These are phyloP conservation scores for Sciurus carolinensis DNA, from an alignment of 2,797 vertebrate species.

Conservation along the genomic window DNA sequence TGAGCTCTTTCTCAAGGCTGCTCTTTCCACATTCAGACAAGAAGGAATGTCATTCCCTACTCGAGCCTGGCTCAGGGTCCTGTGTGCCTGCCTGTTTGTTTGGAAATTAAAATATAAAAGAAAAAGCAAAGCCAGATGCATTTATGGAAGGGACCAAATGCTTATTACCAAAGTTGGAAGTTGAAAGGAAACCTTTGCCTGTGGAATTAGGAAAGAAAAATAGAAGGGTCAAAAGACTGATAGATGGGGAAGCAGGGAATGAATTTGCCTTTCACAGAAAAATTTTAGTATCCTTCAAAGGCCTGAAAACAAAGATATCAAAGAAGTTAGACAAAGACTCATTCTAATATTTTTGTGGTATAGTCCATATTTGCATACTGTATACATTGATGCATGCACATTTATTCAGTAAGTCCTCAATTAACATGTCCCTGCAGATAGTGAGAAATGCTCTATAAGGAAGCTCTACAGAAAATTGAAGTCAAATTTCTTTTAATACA, in stretches of 20 bases:
- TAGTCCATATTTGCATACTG: not conserved
- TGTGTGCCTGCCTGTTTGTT: conserved; percentile 81
- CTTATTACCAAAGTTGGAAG: conserved; percentile 82
- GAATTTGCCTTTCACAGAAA: conserved; percentile 33
- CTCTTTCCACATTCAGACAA: conserved; percentile 83
- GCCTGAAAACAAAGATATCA: not conserved
- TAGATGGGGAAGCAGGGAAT: not conserved
- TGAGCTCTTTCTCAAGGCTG: conserved; percentile 83
- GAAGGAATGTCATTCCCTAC: conserved; percentile 82
- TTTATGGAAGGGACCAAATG: conserved; percentile 72
- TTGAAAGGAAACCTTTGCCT: conserved; percentile 83
- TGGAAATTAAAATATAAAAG: conserved; percentile 73
- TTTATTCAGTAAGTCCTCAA: not conserved
- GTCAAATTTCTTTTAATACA: not conserved
- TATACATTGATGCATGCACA: not conserved
- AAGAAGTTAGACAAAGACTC: not conserved
- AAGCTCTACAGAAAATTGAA: not conserved
- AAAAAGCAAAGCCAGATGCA: conserved; percentile 77
- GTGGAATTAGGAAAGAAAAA: conserved; percentile 80
- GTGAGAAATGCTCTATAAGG: not conserved
- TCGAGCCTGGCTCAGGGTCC: conserved; percentile 72
- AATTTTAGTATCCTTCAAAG: not conserved
- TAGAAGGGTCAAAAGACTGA: conserved; percentile 59
- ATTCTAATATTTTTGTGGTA: not conserved
- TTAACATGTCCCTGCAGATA: not conserved